These are phyloP conservation scores for Phyllopteryx taeniolatus DNA, from an alignment of 2,113 vertebrate species.

Conservation along the genomic window DNA sequence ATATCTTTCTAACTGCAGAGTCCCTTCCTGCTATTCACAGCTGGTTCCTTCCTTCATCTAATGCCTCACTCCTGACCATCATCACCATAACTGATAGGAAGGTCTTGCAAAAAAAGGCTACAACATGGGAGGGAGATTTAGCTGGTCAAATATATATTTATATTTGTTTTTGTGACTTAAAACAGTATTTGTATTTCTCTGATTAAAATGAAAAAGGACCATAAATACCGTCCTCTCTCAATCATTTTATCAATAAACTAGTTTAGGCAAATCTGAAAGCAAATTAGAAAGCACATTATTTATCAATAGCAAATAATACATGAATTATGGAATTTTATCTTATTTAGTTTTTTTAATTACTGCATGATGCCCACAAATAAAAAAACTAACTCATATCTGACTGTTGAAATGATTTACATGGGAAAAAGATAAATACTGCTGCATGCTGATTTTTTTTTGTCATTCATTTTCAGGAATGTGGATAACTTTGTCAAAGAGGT, in stretches of 20 bases:
- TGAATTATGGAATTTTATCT: no score
- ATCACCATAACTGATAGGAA: slow-evolving; percentile 5
- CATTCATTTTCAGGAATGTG: no score
- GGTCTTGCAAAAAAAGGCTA: neutral
- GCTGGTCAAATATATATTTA: neutral
- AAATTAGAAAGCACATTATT: no score
- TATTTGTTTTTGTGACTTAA: slow-evolving; percentile 5
- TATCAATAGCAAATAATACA: neutral
- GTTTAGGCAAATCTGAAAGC: no score
- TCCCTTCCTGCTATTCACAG: slow-evolving; percentile 76
- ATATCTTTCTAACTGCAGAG: slow-evolving; percentile 40
- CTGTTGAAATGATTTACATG: no score
- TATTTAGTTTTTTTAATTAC: no score
- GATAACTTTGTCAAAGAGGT: no score
- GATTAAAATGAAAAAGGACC: neutral
- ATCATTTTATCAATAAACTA: neutral
- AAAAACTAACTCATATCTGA: no score
- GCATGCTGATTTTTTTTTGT: no score
- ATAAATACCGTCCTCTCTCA: neutral
- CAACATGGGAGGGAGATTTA: neutral
- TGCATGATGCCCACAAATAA: no score
- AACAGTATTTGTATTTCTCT: neutral
- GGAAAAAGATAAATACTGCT: no score
- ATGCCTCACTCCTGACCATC: neutral
- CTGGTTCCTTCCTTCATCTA: slow-evolving; percentile 67